phyloP scores from a whole-genome alignment of 2,888 invertebrate species.

The Leptinotarsa haldemani region DNA sequence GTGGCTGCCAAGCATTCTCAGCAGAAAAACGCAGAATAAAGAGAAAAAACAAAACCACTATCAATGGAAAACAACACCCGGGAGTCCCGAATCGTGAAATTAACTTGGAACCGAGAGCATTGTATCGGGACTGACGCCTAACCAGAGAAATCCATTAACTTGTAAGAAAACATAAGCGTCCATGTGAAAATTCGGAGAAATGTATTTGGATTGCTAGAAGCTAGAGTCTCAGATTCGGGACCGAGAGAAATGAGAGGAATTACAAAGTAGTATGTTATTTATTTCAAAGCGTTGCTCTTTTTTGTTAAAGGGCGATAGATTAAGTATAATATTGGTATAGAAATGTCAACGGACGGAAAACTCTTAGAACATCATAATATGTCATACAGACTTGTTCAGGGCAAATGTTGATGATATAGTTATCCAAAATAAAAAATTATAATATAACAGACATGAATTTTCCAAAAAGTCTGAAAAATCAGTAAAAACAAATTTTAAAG shows the following conservation, averaged over 20 bases:
- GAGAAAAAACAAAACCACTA: conserved; percentile 11
- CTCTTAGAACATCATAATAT: too few species aligned
- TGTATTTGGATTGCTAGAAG: conserved; percentile 11
- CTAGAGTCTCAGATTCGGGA: conserved; percentile 4
- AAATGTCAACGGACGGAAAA: too few species aligned
- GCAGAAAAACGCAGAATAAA: conserved; percentile 7
- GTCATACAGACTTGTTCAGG: too few species aligned
- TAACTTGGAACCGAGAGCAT: conserved; percentile 30
- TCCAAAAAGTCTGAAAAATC: too few species aligned
- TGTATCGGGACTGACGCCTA: conserved; percentile 29
- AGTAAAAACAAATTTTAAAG: too few species aligned
- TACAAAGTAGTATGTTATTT: not conserved
- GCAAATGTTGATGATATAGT: too few species aligned
- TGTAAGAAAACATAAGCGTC: conserved; percentile 35
- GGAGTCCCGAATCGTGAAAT: conserved; percentile 34
- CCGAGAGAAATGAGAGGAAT: conserved; percentile 6
- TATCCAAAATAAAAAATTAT: too few species aligned
- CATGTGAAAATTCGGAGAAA: conserved; percentile 34
- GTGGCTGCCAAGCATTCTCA: not conserved
- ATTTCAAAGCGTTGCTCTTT: too few species aligned
- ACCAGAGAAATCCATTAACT: conserved; percentile 40
- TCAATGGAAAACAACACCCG: conserved; percentile 27
- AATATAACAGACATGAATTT: too few species aligned
- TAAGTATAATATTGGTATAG: too few species aligned
- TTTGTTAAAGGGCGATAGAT: too few species aligned